Conservation (phyloP, 2,888 invertebrate species). For the Drosophila multiciliata region DNA sequence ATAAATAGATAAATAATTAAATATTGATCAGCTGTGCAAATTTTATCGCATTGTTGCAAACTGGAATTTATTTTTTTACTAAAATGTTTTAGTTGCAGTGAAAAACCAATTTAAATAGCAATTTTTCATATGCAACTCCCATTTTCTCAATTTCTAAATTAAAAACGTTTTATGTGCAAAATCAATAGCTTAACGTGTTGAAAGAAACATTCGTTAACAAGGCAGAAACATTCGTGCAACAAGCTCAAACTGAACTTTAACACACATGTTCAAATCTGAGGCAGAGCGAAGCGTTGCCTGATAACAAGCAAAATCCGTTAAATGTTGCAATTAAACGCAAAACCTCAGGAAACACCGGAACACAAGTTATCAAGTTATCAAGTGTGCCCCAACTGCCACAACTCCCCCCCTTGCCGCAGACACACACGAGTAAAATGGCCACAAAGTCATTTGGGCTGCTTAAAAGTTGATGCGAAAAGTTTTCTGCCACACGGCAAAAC, state of each 20-base stretch:
- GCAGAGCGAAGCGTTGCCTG: background rate
- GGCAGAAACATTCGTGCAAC: background rate
- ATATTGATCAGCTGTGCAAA: background rate
- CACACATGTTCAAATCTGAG: slow-evolving; percentile 3
- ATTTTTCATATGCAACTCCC: background rate
- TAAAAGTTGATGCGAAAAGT: slow-evolving; percentile 80
- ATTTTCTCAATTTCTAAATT: background rate
- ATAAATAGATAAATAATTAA: background rate
- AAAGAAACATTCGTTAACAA: background rate
- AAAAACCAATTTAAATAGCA: background rate
- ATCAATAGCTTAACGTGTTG: background rate
- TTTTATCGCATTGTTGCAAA: no score
- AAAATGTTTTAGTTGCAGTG: background rate
- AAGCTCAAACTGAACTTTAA: slow-evolving; percentile 1
- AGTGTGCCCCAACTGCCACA: slow-evolving; percentile 33
- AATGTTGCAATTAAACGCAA: slow-evolving; percentile 51
- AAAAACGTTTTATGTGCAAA: background rate
- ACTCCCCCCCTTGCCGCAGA: background rate
- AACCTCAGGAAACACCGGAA: slow-evolving; percentile 41
- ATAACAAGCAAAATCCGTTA: slow-evolving; percentile 16
- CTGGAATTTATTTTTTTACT: background rate
- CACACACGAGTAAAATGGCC: slow-evolving; percentile 58
- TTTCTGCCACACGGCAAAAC: slow-evolving; percentile 59
- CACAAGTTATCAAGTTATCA: slow-evolving; percentile 73
- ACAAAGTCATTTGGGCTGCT: slow-evolving; percentile 77